Conservation (phyloP, 2,113 vertebrate species). For the Struthio camelus region DNA sequence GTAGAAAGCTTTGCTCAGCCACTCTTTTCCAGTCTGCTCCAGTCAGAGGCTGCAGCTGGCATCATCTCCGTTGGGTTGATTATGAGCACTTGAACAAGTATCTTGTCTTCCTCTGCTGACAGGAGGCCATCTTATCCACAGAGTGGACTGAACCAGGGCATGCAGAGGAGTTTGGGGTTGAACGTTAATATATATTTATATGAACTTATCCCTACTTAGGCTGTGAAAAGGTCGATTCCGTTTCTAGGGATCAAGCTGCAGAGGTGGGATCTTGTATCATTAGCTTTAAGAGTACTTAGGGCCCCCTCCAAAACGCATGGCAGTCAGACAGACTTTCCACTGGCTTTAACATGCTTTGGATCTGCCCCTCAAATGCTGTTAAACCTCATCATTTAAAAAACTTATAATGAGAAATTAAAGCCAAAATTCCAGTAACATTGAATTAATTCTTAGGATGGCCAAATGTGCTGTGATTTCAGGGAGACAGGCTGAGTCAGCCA, state of each 20-base stretch:
- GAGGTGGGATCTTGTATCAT: background rate
- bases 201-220: background rate
- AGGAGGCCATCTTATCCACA: background rate
- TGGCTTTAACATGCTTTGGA: background rate
- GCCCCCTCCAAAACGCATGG: background rate
- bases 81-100: background rate
- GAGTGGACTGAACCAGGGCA: background rate
- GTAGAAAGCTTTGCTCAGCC: background rate
- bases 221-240: slow-evolving; percentile 32
- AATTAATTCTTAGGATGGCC: background rate
- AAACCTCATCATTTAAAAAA: slow-evolving; percentile 29
- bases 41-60: background rate
- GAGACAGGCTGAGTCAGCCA: background rate
- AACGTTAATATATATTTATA: slow-evolving; percentile 12
- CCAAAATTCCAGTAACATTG: slow-evolving; percentile 16
- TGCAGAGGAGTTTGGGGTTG: background rate
- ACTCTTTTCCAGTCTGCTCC: background rate
- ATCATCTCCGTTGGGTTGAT: background rate
- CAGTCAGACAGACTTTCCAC: background rate
- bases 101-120: background rate
- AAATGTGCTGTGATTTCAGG: background rate
- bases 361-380: background rate
- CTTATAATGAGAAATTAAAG: slow-evolving; percentile 27
- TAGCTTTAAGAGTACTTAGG: background rate
- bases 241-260: slow-evolving; percentile 33